phyloP scores from a whole-genome alignment of 2,888 invertebrate species.

The Cynaeus angustus region DNA sequence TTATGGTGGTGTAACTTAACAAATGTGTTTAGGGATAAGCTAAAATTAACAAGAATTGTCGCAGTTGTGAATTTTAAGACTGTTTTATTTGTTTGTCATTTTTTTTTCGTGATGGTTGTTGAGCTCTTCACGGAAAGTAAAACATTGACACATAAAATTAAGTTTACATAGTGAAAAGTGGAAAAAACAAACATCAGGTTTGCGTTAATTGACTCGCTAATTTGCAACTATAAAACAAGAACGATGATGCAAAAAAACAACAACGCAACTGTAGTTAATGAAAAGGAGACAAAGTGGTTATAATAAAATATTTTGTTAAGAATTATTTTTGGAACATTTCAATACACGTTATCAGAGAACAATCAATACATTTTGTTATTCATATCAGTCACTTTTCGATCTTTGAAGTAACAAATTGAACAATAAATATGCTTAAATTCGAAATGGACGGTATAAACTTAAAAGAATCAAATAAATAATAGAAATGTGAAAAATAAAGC shows the following conservation, averaged over 20 bases:
- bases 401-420: conserved; percentile 2
- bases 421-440: conserved; percentile 11
- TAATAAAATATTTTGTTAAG: conserved; percentile 8
- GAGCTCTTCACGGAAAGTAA: no score
- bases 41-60: background rate
- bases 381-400: background rate
- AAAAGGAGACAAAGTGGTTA: background rate
- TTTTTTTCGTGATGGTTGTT: no score
- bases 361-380: conserved; percentile 1
- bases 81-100: no score
- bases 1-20: conserved; percentile 17
- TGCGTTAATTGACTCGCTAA: no score
- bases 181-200: no score
- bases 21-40: conserved; percentile 19
- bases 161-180: no score
- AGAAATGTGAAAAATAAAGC: conserved; percentile 14
- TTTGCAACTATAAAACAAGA: no score
- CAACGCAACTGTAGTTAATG: no score
- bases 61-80: no score
- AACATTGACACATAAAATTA: no score
- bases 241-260: no score
- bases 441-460: conserved; percentile 37
- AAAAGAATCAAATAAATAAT: conserved; percentile 36
- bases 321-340: conserved; percentile 15
- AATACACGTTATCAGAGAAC: conserved; percentile 1